Percentiles rank a stretch among this genome's conserved stretches.
Conservation (phyloP, 1,140 invertebrate species). For the Psix sp. region DNA sequence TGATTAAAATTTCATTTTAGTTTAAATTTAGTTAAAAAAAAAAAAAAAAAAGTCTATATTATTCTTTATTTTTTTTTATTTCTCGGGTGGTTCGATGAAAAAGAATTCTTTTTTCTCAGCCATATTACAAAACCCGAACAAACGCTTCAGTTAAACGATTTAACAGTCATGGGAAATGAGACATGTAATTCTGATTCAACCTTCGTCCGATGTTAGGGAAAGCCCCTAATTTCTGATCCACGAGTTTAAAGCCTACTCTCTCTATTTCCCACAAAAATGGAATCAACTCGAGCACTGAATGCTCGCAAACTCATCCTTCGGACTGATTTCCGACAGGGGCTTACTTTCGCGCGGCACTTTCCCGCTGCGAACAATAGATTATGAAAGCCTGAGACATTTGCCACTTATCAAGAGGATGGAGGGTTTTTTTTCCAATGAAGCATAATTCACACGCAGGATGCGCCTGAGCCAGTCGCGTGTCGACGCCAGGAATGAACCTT, state of each 20-base stretch:
- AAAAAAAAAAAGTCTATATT: no score
- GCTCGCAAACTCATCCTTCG: constrained; percentile 14
- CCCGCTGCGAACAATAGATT: constrained; percentile 63
- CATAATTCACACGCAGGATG: constrained; percentile 65
- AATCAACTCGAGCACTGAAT: constrained; percentile 14
- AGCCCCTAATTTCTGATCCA: constrained; percentile 39
- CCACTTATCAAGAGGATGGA: constrained; percentile 31
- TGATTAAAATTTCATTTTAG: no score
- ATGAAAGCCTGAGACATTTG: constrained; percentile 65
- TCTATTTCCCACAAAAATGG: constrained; percentile 37
- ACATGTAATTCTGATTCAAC: constrained; percentile 20
- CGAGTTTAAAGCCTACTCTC: constrained; percentile 12
- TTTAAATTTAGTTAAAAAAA: no score
- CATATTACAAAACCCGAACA: no score
- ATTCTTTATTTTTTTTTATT: no score
- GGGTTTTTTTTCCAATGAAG: constrained; percentile 62
- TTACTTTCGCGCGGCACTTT: constrained; percentile 68
- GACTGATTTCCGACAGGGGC: constrained; percentile 42
- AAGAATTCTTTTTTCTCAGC: no score
- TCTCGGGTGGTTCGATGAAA: no score
- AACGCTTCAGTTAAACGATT: no score
- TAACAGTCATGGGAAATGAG: no score
- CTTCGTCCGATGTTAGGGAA: constrained; percentile 24
- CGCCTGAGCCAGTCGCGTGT: constrained; percentile 14
- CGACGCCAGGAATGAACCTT: constrained; percentile 49